Base-by-base conservation (phyloP, 2,888 invertebrate species). In the Stegana nigrithorax region DNA sequence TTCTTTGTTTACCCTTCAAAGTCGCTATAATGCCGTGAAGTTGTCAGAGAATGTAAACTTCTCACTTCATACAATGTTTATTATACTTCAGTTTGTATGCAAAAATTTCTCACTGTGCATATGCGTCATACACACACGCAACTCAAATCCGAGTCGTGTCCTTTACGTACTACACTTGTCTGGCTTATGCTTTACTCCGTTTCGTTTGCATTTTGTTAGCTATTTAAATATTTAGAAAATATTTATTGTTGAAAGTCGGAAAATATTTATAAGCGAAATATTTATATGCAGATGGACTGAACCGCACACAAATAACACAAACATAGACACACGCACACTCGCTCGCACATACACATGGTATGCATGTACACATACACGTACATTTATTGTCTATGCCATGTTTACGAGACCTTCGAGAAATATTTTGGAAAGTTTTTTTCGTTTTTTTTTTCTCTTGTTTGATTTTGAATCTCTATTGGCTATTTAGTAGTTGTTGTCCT, bases 141-240 rank as follows among this genome's bases (percentile, higher is more conserved):
- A 2, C 1, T n/a, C 0, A 32, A 32, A 32, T n/a, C 32, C 42
- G 5, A 8, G n/a, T n/a, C n/a, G n/a, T n/a, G n/a, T n/a, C n/a
- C n/a, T n/a, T n/a, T n/a, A n/a, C n/a, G n/a, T n/a, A n/a, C n/a
- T n/a, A n/a, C n/a, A n/a, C n/a, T 39, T 39, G 10, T 14, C 17
- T n/a, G 39, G 14, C 17, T 39, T 39, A n/a, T n/a, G n/a, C 59
- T 69, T 64, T 67, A 25, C 58, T 26, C 27, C 21, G 8, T 14
- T 19, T 62, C 63, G n/a, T n/a, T n/a, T 26, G 64, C 57, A 69
- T 66, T 67, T 70, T 70, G 62, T 66, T 2, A 7, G 2, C 36
- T 67, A 73, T 73, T 74, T 73, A 74, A 73, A 73, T 74, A 73
- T 73, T 68, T 74, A 66, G 26, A 70, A 74, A 73, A 73, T 73